Evolutionary conservation across 2,113 vertebrate genomes (phyloP), one percentile per base, ranked within the genome.

Genomic region (Apistogramma diplotaenia): DNA sequence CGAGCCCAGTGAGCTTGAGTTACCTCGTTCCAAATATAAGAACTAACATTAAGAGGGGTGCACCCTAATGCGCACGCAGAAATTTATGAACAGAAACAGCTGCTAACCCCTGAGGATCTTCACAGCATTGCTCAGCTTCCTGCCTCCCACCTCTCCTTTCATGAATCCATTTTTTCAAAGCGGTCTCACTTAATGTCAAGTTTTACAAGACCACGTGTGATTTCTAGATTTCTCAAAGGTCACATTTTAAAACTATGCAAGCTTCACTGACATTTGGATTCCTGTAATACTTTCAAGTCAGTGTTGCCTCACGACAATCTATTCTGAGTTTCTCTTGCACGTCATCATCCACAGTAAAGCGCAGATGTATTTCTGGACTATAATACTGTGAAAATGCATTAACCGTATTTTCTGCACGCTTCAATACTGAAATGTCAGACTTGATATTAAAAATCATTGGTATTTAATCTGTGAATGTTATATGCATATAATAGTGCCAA

Each of bases 11-110:
- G 75, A 87, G 90, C 90, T 95, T 93, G 49, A 81, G 91, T 96
- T 95, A 93, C 95, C 75, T 88, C 33, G 81, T 89, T 94, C 93
- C 92, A 94, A 95, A 95, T 95, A 95, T 93, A 94, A 85, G 78
- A 21, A 33, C 43, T 40, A 19, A 84, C 81, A 92, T 90, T 56
- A 82, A 86, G 89, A 85, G 75, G 82, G 86, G 67, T 76, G 81
- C 72, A 57, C 73, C 81, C 74, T 46, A 58, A 60, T 78, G 76
- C 58, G 71, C 59, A 73, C 18, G 2, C 51, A 23, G 40, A 85
- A 79, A 78, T 93, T 91, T 88, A 94, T 67, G 84, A 85, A 62
- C 86, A 89, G 77, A 93, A 89, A 85, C 94, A 96, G 94, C 94
- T 94, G 94, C 87, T 91, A 91, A 91, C 92, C 93, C 93, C 86